Evolutionary conservation across 2,113 vertebrate species (phyloP), one percentile per base, ranked within the genome.

Genomic region (Dicaeum eximium): DNA sequence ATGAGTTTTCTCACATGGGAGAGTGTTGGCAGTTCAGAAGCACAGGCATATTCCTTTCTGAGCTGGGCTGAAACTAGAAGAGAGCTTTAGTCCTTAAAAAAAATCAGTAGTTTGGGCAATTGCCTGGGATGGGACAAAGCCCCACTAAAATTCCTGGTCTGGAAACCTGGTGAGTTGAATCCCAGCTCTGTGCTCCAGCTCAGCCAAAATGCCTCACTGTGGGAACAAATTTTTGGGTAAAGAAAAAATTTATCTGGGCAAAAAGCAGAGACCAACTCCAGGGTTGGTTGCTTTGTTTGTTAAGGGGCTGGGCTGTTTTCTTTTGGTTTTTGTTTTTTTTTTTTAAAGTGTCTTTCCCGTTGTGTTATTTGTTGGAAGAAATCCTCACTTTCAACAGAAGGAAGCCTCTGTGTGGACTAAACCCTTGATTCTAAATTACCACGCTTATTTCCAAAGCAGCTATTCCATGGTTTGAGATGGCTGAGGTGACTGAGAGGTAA

Each of bases 291-390:
- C 23, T 66, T 47, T 66, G 19, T 47, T 33, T 66, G 51, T 15
- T 44, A 38, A 51, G 48, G 48, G 24, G 7, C 1, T 33, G 54
- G 8, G 12, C 20, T 72, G 27, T 20, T 61, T 35, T 3, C 2
- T 47, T 40, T 35, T 13, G 21, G 3, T 2, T 9, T 65, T 60
- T n/a, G n/a, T 47, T 24, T 25, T 3, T 7, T 62, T 70, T 58
- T 35, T 27, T 3, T 9, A 0, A 42, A 64, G 47, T 0, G 1
- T 37, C 17, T 53, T 45, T 48, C 33, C 23, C 0, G 0, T 11
- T 65, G 22, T 0, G 4, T 13, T 31, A 27, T 37, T 53, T 54
- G 6, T 28, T 71, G 57, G 35, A 28, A 47, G 67, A 80, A 81
- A 54, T 13, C 25, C n/a, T 61, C n/a, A 2, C 9, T 54, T 15